Base-by-base conservation (phyloP, 2,888 invertebrate genomes). In the Amphipyra tragopoginis region DNA sequence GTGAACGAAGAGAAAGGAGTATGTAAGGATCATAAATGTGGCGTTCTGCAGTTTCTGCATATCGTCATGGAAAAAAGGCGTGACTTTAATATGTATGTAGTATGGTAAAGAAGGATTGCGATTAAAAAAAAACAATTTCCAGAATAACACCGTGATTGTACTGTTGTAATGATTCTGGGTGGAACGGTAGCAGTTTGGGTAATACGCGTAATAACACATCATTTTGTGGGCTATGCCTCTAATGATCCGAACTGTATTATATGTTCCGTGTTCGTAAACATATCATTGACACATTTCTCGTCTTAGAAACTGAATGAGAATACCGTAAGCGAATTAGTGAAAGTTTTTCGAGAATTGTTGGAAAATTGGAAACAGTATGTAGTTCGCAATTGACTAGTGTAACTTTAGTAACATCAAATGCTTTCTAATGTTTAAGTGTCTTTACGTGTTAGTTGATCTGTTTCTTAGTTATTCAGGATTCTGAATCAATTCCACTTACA, bases 151-250 rank as follows among this genome's bases (percentile, higher is more conserved):
- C 26, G 44, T 15, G 8, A 26, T 9, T 44, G 34, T 40, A 15
- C 5, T 47, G 7, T 2, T 7, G 36, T 43, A 77, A 73, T 64
- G 49, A 53, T 13, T 15, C 7, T n/a, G 29, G 36, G 15, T 42
- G 40, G 15, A 60, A 61, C 72, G 45, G 58, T 53, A 71, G 51
- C 39, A 48, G 38, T 67, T 64, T 55, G 13, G 71, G 8, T 36
- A 33, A 4, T 33, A 33, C 2, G 7, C 5, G 70, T 83, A 83
- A 84, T 79, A 66, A 71, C 63, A 65, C 36, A 38, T 63, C 45
- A 77, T 77, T 71, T 66, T 50, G 56, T 76, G 75, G 72, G 73
- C 66, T 74, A 81, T 69, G 65, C 61, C 40, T 44, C 47, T 80
- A 80, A 82, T 77, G 74, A 76, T 67, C 13, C 38, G 5, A 9